These are phyloP conservation scores for Lonchura striata DNA, from an alignment of 2,113 vertebrate genomes.

Conservation along the genomic window DNA sequence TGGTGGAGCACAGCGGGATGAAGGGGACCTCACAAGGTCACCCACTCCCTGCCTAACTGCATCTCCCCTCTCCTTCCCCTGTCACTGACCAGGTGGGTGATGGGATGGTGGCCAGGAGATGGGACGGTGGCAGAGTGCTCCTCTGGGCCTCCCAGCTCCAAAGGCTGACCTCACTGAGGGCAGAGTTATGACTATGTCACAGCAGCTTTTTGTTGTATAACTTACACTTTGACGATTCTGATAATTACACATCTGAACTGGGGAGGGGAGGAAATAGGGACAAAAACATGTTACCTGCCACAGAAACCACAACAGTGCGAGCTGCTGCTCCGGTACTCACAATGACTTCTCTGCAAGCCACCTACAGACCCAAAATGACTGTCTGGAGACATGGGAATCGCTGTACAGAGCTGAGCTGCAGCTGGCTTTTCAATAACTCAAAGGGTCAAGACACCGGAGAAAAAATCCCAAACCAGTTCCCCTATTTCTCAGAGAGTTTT, in stretches of 20 bases:
- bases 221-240: not conserved
- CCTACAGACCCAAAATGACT: not conserved
- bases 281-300: not conserved
- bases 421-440: not conserved
- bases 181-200: not conserved
- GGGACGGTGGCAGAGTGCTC: not conserved
- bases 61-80: not conserved
- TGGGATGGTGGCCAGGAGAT: not conserved
- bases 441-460: not conserved
- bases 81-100: accelerated
- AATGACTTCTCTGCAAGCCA: not conserved
- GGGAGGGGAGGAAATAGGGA: not conserved
- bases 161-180: not conserved
- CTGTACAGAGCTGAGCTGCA: not conserved
- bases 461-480: not conserved
- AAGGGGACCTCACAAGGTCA: not conserved
- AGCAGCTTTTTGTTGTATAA: not conserved
- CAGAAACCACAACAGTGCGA: not conserved
- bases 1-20: not conserved
- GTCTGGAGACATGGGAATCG: not conserved
- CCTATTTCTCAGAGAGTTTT: not conserved
- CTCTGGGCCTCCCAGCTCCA: not conserved
- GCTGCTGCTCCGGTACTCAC: not conserved
- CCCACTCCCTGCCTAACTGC: not conserved
- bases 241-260: not conserved